phyloP scores from a whole-genome alignment of 2,113 vertebrate genomes.

The Pristiophorus japonicus region DNA sequence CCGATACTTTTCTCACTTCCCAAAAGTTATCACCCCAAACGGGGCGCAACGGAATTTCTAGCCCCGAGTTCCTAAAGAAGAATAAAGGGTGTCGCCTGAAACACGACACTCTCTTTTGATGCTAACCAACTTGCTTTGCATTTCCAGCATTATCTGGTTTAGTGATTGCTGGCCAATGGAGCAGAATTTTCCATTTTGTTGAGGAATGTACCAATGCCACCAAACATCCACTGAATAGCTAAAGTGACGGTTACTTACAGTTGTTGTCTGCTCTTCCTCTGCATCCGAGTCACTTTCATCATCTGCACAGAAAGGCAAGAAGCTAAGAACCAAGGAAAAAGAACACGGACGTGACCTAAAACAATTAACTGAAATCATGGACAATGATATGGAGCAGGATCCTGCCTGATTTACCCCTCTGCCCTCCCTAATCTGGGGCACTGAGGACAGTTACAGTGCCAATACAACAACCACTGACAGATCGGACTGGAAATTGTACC shows the following conservation, averaged over 20 bases:
- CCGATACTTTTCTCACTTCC: too few species aligned
- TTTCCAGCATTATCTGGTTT: not conserved
- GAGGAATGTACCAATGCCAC: not conserved
- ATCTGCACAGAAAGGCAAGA: conserved; percentile 58
- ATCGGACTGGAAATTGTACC: not conserved
- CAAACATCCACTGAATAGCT: not conserved
- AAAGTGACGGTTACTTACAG: conserved; percentile 63
- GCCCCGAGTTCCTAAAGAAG: not conserved
- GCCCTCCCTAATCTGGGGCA: too few species aligned
- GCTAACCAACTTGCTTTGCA: not conserved
- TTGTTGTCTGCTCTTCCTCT: conserved; percentile 87
- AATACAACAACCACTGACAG: too few species aligned
- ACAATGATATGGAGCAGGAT: too few species aligned
- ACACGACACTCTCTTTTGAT: not conserved
- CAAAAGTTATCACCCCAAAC: too few species aligned
- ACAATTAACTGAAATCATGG: not conserved
- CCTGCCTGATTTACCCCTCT: too few species aligned
- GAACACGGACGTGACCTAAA: not conserved
- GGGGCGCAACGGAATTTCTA: too few species aligned
- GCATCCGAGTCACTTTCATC: conserved; percentile 94
- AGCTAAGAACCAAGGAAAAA: not conserved
- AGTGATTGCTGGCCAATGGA: not conserved
- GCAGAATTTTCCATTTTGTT: not conserved
- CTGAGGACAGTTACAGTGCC: too few species aligned
- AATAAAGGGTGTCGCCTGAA: not conserved